Evolutionary conservation across 2,113 vertebrate species (phyloP).

Genomic region (Oncorhynchus masou): DNA sequence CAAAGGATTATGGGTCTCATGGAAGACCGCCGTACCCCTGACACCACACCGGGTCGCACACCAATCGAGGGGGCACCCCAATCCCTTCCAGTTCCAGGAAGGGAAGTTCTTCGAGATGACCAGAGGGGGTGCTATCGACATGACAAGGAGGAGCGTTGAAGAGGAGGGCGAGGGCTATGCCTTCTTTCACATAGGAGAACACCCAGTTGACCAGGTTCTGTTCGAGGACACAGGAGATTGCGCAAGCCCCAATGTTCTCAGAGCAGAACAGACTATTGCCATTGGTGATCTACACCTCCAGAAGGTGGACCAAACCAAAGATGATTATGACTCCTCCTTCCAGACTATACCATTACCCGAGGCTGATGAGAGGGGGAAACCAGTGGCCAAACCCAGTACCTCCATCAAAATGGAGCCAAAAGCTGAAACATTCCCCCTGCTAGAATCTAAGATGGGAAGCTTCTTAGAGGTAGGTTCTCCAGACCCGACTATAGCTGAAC

Average conservation of each 20-base stretch:
- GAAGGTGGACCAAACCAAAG: constrained; percentile 2
- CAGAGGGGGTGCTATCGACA: constrained; percentile 94
- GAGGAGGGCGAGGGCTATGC: constrained; percentile 80
- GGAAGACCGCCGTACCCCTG: constrained; percentile 78
- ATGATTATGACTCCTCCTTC: background rate
- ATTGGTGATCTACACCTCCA: constrained; percentile 17
- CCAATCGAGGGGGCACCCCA: constrained; percentile 78
- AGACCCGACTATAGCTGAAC: constrained; percentile 67
- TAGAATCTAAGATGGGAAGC: constrained; percentile 24
- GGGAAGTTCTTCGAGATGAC: constrained; percentile 99
- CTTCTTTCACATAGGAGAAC: constrained; percentile 85
- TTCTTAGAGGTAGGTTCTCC: constrained; percentile 67
- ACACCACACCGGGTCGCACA: constrained; percentile 77
- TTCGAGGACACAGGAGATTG: constrained; percentile 25
- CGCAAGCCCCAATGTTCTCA: constrained; percentile 9
- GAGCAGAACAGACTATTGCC: constrained; percentile 19
- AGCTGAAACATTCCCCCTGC: constrained; percentile 16
- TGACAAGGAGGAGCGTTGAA: constrained; percentile 86
- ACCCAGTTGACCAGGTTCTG: constrained; percentile 47
- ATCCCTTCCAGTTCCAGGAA: constrained; percentile 94
- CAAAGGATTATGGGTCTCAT: constrained; percentile 75
- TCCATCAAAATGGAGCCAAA: background rate
- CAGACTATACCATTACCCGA: constrained; percentile 5
- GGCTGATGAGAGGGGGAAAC: constrained; percentile 2
- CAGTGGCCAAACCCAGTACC: constrained; percentile 30